Evolutionary conservation across 2,888 invertebrate genomes (phyloP).

Genomic region (Chironomus tentans): DNA sequence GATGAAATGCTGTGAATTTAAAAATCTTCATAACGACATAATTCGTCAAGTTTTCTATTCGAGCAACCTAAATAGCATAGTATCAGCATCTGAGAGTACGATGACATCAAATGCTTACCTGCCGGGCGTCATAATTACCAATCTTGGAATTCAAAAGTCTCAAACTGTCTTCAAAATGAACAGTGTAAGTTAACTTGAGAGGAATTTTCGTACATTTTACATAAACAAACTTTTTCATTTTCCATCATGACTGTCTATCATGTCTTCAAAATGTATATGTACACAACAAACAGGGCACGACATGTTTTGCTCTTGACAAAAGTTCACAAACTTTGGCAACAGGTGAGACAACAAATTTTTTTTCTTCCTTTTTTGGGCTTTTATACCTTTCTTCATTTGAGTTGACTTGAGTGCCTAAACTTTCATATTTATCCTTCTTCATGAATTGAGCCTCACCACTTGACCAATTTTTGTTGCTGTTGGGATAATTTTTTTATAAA

Average conservation of each 20-base stretch:
- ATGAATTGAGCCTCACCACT: too few relatives aligned
- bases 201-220: background rate
- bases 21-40: conserved; percentile 55
- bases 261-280: background rate
- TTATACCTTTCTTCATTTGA: background rate
- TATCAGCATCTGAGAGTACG: conserved; percentile 56
- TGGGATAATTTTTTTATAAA: too few relatives aligned
- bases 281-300: conserved; percentile 45
- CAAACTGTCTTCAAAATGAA: conserved; percentile 21
- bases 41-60: conserved; percentile 63
- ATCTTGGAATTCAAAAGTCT: conserved; percentile 44
- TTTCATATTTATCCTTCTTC: too few relatives aligned
- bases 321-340: conserved; percentile 52
- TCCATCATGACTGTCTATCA: too few relatives aligned
- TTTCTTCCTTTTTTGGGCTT: background rate
- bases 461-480: too few relatives aligned
- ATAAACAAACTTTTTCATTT: too few relatives aligned
- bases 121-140: conserved; percentile 50
- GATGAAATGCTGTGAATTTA: conserved; percentile 48
- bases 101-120: conserved; percentile 35
- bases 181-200: background rate
- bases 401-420: too few relatives aligned
- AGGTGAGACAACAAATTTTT: background rate
- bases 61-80: conserved; percentile 53
- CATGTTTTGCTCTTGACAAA: conserved; percentile 54